These are phyloP conservation scores for Malurus cyaneus DNA, from an alignment of 2,113 vertebrate genomes.

Conservation along the genomic window DNA sequence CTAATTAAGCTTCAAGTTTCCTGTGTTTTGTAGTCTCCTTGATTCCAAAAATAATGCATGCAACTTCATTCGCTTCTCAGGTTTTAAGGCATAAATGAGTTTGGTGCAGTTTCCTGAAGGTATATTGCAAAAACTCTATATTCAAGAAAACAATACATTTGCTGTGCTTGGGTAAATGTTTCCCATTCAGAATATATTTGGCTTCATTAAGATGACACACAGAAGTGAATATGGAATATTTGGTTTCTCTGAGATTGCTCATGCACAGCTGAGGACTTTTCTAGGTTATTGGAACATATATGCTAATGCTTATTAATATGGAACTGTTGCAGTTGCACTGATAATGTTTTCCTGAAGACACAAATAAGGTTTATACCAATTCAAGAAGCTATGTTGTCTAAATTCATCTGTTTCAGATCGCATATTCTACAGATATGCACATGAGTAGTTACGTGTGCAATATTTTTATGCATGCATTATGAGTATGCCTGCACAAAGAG, in stretches of 20 bases:
- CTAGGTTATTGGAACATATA: not conserved
- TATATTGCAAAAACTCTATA: not conserved
- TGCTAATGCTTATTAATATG: not conserved
- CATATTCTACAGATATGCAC: not conserved
- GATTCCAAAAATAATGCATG: not conserved
- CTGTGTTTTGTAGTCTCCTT: not conserved
- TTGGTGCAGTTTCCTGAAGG: not conserved
- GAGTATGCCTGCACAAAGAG: not conserved
- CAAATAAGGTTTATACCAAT: not conserved
- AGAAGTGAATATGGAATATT: conserved; percentile 24
- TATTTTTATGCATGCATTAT: not conserved
- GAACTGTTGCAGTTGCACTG: not conserved
- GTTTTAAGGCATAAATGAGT: not conserved
- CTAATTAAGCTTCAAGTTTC: conserved; percentile 1
- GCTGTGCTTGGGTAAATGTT: not conserved
- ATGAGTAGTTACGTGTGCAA: not conserved
- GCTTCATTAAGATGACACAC: conserved; percentile 4
- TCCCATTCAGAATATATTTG: not conserved
- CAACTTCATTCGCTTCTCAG: not conserved
- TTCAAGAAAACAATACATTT: conserved; percentile 9
- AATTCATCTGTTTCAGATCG: not conserved
- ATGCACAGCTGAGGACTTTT: not conserved
- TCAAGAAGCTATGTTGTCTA: not conserved
- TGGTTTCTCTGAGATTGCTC: not conserved
- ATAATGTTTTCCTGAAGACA: not conserved